Base-by-base conservation (phyloP, 2,113 vertebrate species). In the Lampris megalopsis region DNA sequence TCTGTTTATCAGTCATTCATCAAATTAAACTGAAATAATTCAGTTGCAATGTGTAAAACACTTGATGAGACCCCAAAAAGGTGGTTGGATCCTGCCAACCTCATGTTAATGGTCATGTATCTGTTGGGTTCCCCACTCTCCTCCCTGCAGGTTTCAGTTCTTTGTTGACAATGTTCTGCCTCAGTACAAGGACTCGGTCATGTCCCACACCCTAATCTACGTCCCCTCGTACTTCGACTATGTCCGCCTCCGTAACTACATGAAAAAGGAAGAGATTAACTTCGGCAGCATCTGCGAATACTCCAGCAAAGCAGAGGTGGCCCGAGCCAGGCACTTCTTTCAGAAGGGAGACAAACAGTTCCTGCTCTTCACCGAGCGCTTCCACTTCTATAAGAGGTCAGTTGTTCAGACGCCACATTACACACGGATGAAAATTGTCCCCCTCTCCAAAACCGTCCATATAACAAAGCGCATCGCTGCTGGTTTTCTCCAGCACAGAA, bases 301-400 rank as follows among this genome's bases (percentile, higher is more conserved):
- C 83, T 95, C 95, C 0, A 94, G 90, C 53, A 96, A 89, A 70
- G 91, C 95, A 0, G 94, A 88, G 0, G 86, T 99, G 77, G 97
- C 95, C 77, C 94, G 96, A 60, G 96, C 96, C 1, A 90, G 98
- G 2, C 95, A 97, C 41, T 95, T 94, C 86, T 98, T 99, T 66
- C 94, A 95, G 71, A 95, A 93, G 58, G 98, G 98, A 59, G 94
- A 97, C 42, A 97, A 92, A 68, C 97, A 96, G 78, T 97, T 99
- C 61, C 81, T 99, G 24, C 91, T 99, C 36, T 95, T 98, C 88
- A 99, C 97, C 0, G 98, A 99, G 83, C 97, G 98, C 43, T 99
- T 99, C 92, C 96, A 99, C 90, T 99, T 98, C 79, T 99, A 98
- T 84, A 99, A 98, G 90, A 97, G 98, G 98, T 98, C 59, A 81